A percentile compares a stretch with the other conserved stretches of the same genome.
phyloP scores from a whole-genome alignment of 2,113 vertebrate species.

The Neopipo cinnamomea region DNA sequence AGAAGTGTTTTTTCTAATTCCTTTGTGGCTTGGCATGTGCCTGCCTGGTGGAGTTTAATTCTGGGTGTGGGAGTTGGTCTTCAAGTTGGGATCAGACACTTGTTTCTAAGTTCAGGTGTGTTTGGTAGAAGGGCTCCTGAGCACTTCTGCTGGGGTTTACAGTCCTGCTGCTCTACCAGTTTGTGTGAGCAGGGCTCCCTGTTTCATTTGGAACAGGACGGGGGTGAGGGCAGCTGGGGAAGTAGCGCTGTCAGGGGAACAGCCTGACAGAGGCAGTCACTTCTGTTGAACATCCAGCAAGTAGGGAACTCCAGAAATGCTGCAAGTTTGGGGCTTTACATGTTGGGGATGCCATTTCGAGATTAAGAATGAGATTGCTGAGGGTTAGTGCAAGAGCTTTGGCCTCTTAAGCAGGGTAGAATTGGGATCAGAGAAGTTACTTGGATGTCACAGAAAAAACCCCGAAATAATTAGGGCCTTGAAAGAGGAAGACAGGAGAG shows the following conservation, averaged over 20 bases:
- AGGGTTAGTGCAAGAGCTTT: not conserved
- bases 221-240: not conserved
- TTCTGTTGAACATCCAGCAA: not conserved
- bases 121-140: accelerated
- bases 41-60: not conserved
- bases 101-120: not conserved
- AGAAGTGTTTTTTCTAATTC: not conserved
- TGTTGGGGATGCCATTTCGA: not conserved
- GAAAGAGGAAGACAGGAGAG: not conserved
- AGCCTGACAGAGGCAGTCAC: not conserved
- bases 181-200: not conserved
- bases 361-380: not conserved
- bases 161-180: too few relatives aligned
- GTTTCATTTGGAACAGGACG: not conserved
- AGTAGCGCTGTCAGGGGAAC: not conserved
- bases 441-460: not conserved
- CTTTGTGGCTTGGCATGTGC: not conserved
- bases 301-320: not conserved
- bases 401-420: not conserved
- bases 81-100: not conserved
- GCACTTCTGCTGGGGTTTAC: not conserved
- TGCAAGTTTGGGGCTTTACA: not conserved
- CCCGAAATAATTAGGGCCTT: not conserved
- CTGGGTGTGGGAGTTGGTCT: not conserved
- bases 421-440: not conserved